phyloP scores from a whole-genome alignment of 2,797 vertebrate species.

The Sciurus vulgaris region DNA sequence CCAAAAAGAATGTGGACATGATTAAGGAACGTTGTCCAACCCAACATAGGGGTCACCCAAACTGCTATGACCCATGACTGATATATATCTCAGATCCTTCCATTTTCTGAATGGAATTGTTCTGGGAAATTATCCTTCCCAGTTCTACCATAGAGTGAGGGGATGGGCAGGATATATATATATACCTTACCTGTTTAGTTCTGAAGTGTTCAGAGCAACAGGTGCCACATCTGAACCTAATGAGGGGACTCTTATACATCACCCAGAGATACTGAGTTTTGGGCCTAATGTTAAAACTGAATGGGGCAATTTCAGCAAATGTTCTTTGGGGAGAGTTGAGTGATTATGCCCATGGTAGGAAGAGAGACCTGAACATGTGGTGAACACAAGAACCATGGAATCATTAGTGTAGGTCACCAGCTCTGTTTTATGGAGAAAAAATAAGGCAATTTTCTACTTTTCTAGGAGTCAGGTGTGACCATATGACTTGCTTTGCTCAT shows the following conservation, averaged over 20 bases:
- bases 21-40: too few species aligned
- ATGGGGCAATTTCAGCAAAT: not conserved
- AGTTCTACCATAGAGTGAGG: not conserved
- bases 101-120: not conserved
- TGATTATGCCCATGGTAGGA: not conserved
- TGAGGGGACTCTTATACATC: not conserved
- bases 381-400: not conserved
- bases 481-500: not conserved
- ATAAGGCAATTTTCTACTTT: not conserved
- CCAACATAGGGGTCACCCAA: too few species aligned
- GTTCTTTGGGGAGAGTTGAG: not conserved
- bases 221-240: not conserved
- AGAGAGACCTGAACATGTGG: not conserved
- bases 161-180: not conserved
- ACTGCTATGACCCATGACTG: not conserved
- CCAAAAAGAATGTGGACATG: too few species aligned
- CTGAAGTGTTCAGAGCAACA: not conserved
- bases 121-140: not conserved
- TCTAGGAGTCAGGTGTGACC: not conserved
- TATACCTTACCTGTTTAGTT: not conserved
- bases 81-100: not conserved
- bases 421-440: not conserved
- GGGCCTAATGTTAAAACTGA: not conserved
- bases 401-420: not conserved
- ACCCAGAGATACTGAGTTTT: not conserved